A percentile compares a stretch with the other conserved stretches of the same genome.
Conservation (phyloP, 1,140 invertebrate species). For the Arion vulgaris region DNA sequence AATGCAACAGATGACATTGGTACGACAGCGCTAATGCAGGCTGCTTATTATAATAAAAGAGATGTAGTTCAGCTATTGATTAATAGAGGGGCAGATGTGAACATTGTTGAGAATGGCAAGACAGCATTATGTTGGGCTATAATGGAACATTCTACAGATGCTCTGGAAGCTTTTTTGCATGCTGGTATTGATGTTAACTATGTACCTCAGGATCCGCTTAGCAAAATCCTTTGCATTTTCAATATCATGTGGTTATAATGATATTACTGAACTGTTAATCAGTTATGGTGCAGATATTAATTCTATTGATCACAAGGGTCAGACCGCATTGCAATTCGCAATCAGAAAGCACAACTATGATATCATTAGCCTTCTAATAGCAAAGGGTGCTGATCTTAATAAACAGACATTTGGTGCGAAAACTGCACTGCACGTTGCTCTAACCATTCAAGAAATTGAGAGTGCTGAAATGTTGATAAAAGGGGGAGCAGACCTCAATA, state of each 20-base stretch:
- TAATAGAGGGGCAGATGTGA: background rate
- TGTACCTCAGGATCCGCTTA: background rate
- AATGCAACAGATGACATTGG: background rate
- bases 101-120: background rate
- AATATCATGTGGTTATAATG: slow-evolving; percentile 1
- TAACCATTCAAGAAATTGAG: background rate
- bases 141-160: background rate
- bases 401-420: background rate
- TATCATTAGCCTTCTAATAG: background rate
- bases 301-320: background rate
- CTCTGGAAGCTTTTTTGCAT: background rate
- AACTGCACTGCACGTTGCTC: background rate
- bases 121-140: background rate
- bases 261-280: background rate
- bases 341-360: background rate
- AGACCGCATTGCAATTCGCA: background rate
- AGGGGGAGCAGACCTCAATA: background rate
- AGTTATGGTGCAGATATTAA: slow-evolving; percentile 6
- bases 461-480: background rate
- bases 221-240: background rate
- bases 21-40: background rate
- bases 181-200: slow-evolving; percentile 19
- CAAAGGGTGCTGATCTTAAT: background rate
- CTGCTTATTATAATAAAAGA: background rate
- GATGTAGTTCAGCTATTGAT: background rate